These are phyloP conservation scores for Meganola albula DNA, from an alignment of 2,888 invertebrate species.

Conservation along the genomic window DNA sequence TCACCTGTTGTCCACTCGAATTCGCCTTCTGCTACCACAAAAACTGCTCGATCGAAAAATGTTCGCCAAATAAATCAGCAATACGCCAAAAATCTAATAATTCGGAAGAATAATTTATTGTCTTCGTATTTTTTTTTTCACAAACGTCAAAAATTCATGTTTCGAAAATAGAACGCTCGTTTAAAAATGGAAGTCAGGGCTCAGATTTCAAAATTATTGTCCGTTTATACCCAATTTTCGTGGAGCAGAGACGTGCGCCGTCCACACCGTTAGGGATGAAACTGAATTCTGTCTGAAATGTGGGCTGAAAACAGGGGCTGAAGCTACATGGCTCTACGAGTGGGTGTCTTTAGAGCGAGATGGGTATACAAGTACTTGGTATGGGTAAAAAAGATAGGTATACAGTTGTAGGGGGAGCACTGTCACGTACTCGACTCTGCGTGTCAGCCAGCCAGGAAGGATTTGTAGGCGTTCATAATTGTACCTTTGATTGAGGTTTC, in stretches of 20 bases:
- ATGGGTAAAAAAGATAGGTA: slow-evolving; percentile 30
- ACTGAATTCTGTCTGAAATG: slow-evolving; percentile 51
- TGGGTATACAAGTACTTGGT: slow-evolving; percentile 12
- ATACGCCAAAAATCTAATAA: slow-evolving; percentile 8
- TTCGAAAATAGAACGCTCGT: slow-evolving; percentile 31
- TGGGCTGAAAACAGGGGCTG: slow-evolving; percentile 61
- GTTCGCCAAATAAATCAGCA: slow-evolving; percentile 15
- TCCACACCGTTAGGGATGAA: slow-evolving; percentile 38
- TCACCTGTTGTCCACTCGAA: slow-evolving; percentile 37
- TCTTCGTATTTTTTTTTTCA: slow-evolving; percentile 18
- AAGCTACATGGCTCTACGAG: slow-evolving; percentile 41
- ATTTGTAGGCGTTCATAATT: slow-evolving; percentile 65
- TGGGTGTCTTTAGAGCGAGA: slow-evolving; percentile 58
- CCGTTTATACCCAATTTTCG: slow-evolving; percentile 18
- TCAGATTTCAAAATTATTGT: slow-evolving; percentile 32
- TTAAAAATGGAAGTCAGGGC: slow-evolving; percentile 28
- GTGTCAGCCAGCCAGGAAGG: slow-evolving; percentile 50
- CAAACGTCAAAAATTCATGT: slow-evolving; percentile 41
- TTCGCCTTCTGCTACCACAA: slow-evolving; percentile 29
- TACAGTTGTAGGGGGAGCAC: slow-evolving; percentile 41
- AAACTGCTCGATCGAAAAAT: slow-evolving; percentile 27
- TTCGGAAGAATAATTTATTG: slow-evolving; percentile 18
- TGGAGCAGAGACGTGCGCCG: slow-evolving; percentile 30
- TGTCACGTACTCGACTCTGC: slow-evolving; percentile 50
- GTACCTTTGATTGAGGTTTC: slow-evolving; percentile 59